Conservation (phyloP, 2,113 vertebrate species). For the Istiophorus platypterus region DNA sequence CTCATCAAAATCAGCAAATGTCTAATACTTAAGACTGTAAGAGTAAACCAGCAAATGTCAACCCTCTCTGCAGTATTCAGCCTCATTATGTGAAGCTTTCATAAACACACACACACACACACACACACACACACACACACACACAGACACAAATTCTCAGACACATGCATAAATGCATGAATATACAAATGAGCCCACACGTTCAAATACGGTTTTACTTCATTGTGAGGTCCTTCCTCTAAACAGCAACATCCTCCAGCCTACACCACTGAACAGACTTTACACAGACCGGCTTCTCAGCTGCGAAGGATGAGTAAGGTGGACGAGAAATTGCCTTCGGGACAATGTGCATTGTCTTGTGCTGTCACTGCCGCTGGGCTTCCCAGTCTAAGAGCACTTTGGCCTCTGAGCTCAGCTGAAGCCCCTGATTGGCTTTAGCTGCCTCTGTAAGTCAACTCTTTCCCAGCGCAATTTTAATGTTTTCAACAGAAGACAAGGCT, state of each 20-base stretch:
- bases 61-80: constrained; percentile 9
- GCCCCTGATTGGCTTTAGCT: too few species aligned
- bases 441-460: background rate
- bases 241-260: background rate
- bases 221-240: background rate
- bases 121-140: background rate
- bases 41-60: constrained; percentile 22
- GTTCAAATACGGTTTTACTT: background rate
- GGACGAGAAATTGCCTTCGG: background rate
- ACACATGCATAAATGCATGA: background rate
- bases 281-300: background rate
- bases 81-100: constrained; percentile 20
- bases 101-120: constrained; percentile 3
- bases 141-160: too few species aligned
- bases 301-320: background rate
- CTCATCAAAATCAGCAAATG: background rate
- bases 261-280: background rate
- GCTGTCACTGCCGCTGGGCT: background rate
- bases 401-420: background rate
- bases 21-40: constrained; percentile 25
- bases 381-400: background rate
- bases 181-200: background rate
- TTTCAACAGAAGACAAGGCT: background rate
- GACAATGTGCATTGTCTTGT: background rate
- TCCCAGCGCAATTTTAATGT: background rate